These are phyloP conservation scores for Potamilus streckersoni DNA, from an alignment of 1,140 invertebrate species.

Conservation along the genomic window DNA sequence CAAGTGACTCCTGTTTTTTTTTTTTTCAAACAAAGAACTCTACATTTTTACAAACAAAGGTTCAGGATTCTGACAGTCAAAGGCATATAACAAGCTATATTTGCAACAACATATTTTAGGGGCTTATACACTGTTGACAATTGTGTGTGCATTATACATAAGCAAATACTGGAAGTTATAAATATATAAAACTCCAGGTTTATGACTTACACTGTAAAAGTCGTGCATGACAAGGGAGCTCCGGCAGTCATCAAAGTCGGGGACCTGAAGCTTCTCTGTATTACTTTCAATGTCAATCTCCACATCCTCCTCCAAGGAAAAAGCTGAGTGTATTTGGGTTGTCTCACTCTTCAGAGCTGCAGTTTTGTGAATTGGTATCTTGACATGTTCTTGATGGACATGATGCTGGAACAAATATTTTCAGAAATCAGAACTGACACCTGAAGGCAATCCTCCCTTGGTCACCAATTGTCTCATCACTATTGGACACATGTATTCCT, in stretches of 20 bases:
- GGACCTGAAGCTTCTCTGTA: slow-evolving; percentile 83
- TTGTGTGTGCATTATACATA: neutral
- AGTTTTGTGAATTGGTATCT: no score
- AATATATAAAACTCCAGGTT: neutral
- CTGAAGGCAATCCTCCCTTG: no score
- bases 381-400: no score
- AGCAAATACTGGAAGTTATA: neutral
- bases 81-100: neutral
- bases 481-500: no score
- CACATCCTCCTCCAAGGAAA: slow-evolving; percentile 69
- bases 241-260: slow-evolving; percentile 81
- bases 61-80: neutral
- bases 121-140: neutral
- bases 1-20: no score
- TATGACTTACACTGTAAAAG: slow-evolving; percentile 78
- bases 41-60: no score
- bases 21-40: no score
- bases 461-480: no score
- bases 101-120: neutral
- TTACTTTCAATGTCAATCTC: slow-evolving; percentile 81
- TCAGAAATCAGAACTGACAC: no score
- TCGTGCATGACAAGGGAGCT: slow-evolving; percentile 89
- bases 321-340: slow-evolving; percentile 1
- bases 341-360: no score
- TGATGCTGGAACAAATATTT: no score